Conservation (phyloP, 2,113 vertebrate genomes). For the Buteo buteo region DNA sequence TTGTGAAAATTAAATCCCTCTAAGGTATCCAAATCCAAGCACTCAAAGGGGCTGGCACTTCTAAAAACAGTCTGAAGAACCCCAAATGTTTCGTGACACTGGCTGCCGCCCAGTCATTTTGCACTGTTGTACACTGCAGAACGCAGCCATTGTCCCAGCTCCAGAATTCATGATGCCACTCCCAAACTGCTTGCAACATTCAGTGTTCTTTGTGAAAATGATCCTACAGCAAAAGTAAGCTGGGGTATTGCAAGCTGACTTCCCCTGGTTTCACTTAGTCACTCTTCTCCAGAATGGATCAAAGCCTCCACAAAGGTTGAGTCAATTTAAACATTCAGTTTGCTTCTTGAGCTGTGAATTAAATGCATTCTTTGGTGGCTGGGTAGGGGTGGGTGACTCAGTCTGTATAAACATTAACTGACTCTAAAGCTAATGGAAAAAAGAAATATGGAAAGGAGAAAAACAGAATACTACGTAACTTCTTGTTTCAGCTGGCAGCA, state of each 20-base stretch:
- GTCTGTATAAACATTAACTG: conserved; percentile 63
- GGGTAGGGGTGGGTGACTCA: conserved; percentile 65
- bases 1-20: neutral
- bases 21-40: neutral
- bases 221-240: neutral
- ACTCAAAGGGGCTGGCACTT: neutral
- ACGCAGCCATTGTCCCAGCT: conserved; percentile 21
- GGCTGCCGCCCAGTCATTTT: neutral
- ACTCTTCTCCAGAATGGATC: conserved; percentile 46
- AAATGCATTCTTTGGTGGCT: conserved; percentile 62
- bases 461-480: conserved; percentile 8
- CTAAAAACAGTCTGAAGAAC: neutral
- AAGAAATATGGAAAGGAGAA: conserved; percentile 42
- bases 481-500: conserved; percentile 35
- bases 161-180: neutral
- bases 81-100: neutral
- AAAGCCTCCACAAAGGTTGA: conserved; percentile 64
- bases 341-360: conserved; percentile 62
- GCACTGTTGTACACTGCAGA: neutral
- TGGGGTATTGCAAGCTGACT: neutral
- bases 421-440: conserved; percentile 58
- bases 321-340: conserved; percentile 63
- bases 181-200: neutral
- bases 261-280: conserved; percentile 52
- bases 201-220: neutral